Conservation (phyloP, 1,140 invertebrate species). For the Micrasema longulum region DNA sequence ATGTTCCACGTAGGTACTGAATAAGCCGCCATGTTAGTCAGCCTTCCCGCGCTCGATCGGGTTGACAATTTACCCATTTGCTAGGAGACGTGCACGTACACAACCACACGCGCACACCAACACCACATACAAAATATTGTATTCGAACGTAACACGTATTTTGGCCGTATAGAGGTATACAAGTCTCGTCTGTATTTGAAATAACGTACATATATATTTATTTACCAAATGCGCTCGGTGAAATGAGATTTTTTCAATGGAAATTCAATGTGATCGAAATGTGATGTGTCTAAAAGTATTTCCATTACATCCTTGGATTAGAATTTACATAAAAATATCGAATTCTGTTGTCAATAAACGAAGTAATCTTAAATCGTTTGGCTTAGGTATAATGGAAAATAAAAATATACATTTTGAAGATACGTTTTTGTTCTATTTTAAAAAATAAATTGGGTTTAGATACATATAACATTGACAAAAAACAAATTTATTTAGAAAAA, state of each 20-base stretch:
- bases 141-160: too few relatives aligned
- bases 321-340: constrained; percentile 19
- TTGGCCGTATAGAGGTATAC: too few relatives aligned
- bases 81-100: background rate
- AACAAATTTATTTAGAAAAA: too few relatives aligned
- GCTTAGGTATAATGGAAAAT: too few relatives aligned
- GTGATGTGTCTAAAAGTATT: constrained; percentile 25
- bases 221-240: constrained; percentile 23
- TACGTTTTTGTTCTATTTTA: too few relatives aligned
- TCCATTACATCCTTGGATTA: constrained; percentile 15
- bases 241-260: constrained; percentile 32
- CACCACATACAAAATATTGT: too few relatives aligned
- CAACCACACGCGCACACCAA: too few relatives aligned
- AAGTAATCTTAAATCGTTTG: constrained; percentile 2
- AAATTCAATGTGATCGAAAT: constrained; percentile 27
- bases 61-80: constrained; percentile 29
- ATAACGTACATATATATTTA: constrained; percentile 12
- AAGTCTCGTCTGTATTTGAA: constrained; percentile 2
- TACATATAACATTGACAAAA: too few relatives aligned
- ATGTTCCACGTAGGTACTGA: background rate
- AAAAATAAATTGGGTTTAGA: too few relatives aligned
- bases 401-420: too few relatives aligned
- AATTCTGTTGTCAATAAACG: background rate
- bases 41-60: constrained; percentile 8
- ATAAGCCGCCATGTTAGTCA: background rate